These are phyloP conservation scores for Pyxicephalus adspersus DNA, from an alignment of 2,113 vertebrate genomes.

Conservation along the genomic window DNA sequence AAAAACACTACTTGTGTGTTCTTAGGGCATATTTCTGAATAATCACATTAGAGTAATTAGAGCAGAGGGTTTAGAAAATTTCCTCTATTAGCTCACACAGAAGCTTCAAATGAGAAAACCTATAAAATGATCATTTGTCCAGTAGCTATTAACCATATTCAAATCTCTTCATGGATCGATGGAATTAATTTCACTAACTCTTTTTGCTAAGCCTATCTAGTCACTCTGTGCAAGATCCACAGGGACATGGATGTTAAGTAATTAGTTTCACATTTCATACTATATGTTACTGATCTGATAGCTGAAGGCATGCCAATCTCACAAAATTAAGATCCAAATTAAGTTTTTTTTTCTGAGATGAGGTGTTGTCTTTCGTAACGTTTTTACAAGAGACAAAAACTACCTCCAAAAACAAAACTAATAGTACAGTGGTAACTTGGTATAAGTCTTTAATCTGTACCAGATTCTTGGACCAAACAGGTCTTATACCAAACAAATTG, in stretches of 20 bases:
- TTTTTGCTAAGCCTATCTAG: not conserved
- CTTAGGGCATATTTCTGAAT: no score
- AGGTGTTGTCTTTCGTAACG: constrained; percentile 7
- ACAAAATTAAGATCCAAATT: constrained; percentile 46
- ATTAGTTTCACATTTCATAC: constrained; percentile 59
- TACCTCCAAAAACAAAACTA: not conserved
- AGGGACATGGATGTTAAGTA: constrained; percentile 48
- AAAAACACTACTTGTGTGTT: no score
- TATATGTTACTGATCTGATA: constrained; percentile 39
- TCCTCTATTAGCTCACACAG: not conserved
- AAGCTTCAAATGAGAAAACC: constrained; percentile 18
- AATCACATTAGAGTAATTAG: not conserved
- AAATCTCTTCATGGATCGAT: constrained; percentile 31
- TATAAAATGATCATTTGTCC: constrained; percentile 34
- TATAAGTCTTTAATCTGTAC: no score
- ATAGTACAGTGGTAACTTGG: no score
- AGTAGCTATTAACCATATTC: not conserved
- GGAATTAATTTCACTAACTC: constrained; percentile 32
- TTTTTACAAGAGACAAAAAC: constrained; percentile 5
- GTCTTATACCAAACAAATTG: no score
- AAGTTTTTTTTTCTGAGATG: not conserved
- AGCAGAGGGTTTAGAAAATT: not conserved
- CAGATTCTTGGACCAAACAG: no score
- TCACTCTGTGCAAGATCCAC: not conserved
- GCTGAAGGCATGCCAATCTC: constrained; percentile 9